Percentiles rank a stretch among this genome's conserved stretches.
Evolutionary conservation across 2,888 invertebrate species (phyloP).

Genomic region (Zaprionus bogoriensis): DNA sequence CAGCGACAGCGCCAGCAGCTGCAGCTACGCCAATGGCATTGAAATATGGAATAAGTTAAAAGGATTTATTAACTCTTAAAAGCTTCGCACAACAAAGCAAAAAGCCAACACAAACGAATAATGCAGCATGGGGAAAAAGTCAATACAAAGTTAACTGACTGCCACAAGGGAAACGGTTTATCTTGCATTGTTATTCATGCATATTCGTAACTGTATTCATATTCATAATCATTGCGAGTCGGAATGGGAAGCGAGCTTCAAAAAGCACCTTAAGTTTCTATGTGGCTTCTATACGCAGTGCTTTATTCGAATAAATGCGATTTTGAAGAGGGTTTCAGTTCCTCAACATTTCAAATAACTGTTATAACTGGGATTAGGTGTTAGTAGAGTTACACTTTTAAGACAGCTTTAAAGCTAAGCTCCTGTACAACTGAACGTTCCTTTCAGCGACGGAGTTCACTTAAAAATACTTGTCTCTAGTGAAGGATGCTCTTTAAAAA

Average conservation of each 20-base stretch:
- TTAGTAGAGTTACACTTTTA: too few species aligned
- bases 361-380: too few species aligned
- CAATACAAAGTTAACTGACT: conserved; percentile 30
- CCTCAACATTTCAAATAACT: too few species aligned
- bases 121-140: conserved; percentile 14
- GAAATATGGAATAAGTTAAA: conserved; percentile 77
- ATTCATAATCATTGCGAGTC: background rate
- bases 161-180: conserved; percentile 18
- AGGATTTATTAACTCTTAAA: conserved; percentile 78
- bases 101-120: conserved; percentile 38
- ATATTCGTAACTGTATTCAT: background rate
- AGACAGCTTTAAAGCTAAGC: background rate
- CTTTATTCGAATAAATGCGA: too few species aligned
- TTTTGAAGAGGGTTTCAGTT: too few species aligned
- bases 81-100: conserved; percentile 69
- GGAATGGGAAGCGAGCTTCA: background rate
- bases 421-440: too few species aligned
- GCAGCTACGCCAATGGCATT: conserved; percentile 47
- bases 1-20: conserved; percentile 33
- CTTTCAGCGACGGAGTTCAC: too few species aligned
- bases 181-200: conserved; percentile 26
- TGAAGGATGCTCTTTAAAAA: conserved; percentile 30
- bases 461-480: background rate
- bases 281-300: background rate
- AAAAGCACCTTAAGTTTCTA: background rate